Evolutionary conservation across 2,888 invertebrate genomes (phyloP).

Genomic region (Polyommatus icarus): DNA sequence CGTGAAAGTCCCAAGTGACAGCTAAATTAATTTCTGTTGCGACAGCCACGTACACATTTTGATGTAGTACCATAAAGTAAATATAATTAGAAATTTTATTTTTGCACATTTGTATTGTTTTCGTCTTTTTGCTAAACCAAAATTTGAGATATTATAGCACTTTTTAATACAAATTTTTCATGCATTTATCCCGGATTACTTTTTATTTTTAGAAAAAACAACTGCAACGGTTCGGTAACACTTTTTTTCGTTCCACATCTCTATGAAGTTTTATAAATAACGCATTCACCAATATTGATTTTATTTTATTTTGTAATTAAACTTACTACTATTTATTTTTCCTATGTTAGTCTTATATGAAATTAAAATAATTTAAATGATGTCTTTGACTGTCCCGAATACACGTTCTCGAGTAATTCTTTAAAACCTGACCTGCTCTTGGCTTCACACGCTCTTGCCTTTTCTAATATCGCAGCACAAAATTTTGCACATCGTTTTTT

Average conservation of each 20-base stretch:
- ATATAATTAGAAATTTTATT: too few relatives aligned
- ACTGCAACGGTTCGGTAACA: too few relatives aligned
- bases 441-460: background rate
- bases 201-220: too few relatives aligned
- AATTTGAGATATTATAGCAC: too few relatives aligned
- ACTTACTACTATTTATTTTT: background rate
- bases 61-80: background rate
- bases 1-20: conserved; percentile 1
- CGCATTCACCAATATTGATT: background rate
- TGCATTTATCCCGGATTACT: too few relatives aligned
- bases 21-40: background rate
- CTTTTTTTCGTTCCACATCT: too few relatives aligned
- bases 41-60: background rate
- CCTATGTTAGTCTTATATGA: background rate
- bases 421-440: background rate
- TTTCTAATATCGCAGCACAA: background rate
- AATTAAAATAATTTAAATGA: background rate
- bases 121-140: too few relatives aligned
- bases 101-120: too few relatives aligned
- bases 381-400: background rate
- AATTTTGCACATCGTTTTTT: background rate
- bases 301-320: background rate
- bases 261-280: too few relatives aligned
- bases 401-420: background rate
- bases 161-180: too few relatives aligned